These are phyloP conservation scores for Helicorthomorpha holstii DNA, from an alignment of 1,140 invertebrate genomes.

Conservation along the genomic window DNA sequence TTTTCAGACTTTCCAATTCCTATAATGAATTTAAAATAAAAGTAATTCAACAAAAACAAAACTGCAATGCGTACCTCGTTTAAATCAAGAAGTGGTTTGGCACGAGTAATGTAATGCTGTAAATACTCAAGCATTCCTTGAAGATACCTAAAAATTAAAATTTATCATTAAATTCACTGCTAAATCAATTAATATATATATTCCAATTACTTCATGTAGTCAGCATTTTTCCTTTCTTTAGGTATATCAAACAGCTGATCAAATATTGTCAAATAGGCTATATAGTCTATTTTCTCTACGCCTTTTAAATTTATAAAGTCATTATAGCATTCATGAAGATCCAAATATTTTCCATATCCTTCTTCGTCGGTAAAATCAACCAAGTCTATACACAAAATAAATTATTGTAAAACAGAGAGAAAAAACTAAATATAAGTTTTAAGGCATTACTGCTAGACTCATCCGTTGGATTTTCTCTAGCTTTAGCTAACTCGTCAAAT, in stretches of 20 bases:
- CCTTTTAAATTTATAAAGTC: conserved; percentile 95
- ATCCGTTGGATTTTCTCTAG: conserved; percentile 69
- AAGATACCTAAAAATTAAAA: conserved; percentile 42
- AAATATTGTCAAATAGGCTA: conserved; percentile 82
- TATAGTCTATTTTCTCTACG: conserved; percentile 92
- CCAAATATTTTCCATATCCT: conserved; percentile 96
- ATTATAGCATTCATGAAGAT: conserved; percentile 94
- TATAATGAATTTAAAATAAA: conserved; percentile 13
- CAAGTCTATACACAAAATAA: conserved; percentile 37
- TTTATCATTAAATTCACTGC: conserved; percentile 9
- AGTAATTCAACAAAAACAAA: neutral
- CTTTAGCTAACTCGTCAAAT: conserved; percentile 84
- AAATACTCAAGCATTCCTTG: conserved; percentile 72
- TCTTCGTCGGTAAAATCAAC: conserved; percentile 99
- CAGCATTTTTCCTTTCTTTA: conserved; percentile 81
- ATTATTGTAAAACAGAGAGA: neutral
- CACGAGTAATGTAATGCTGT: conserved; percentile 60
- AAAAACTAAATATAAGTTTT: neutral
- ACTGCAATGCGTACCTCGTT: conserved; percentile 27
- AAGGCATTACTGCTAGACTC: conserved; percentile 38
- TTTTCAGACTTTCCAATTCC: conserved; percentile 55
- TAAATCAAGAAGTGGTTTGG: conserved; percentile 82
- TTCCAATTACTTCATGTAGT: conserved; percentile 52
- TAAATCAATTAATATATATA: conserved; percentile 18
- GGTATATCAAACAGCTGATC: conserved; percentile 93